Evolutionary conservation across 2,888 invertebrate species (phyloP).

Genomic region (Drosophila basisetae): DNA sequence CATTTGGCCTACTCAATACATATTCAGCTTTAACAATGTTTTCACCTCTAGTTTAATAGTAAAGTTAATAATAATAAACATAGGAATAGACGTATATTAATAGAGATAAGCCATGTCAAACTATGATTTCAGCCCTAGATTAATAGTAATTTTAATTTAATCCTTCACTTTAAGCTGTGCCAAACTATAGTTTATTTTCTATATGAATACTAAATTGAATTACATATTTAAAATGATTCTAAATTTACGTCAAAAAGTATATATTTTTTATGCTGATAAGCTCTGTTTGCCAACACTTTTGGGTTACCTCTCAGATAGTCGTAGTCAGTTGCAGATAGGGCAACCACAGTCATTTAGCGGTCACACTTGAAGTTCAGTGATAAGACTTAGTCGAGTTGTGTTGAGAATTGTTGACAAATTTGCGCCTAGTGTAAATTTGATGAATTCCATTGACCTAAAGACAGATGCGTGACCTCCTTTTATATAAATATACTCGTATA

Average conservation of each 20-base stretch:
- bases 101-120: neutral
- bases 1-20: conserved; percentile 3
- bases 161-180: too few relatives aligned
- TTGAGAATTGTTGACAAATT: conserved; percentile 49
- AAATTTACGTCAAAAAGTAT: neutral
- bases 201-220: neutral
- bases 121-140: neutral
- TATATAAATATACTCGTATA: neutral
- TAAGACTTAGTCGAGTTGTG: conserved; percentile 22
- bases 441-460: conserved; percentile 36
- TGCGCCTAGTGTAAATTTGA: conserved; percentile 58
- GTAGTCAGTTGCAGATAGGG: conserved; percentile 12
- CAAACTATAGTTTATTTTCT: neutral
- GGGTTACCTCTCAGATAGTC: conserved; percentile 33
- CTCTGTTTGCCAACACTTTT: conserved; percentile 29
- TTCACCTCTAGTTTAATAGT: neutral
- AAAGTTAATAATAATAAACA: neutral
- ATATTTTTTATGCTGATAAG: conserved; percentile 35
- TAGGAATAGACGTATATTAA: neutral
- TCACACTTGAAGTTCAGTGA: conserved; percentile 48
- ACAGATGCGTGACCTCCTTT: conserved; percentile 15
- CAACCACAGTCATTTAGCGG: conserved; percentile 57
- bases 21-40: neutral
- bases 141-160: neutral
- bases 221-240: neutral